These are phyloP conservation scores for Pilophorus perplexus DNA, from an alignment of 2,888 invertebrate genomes.

Conservation along the genomic window DNA sequence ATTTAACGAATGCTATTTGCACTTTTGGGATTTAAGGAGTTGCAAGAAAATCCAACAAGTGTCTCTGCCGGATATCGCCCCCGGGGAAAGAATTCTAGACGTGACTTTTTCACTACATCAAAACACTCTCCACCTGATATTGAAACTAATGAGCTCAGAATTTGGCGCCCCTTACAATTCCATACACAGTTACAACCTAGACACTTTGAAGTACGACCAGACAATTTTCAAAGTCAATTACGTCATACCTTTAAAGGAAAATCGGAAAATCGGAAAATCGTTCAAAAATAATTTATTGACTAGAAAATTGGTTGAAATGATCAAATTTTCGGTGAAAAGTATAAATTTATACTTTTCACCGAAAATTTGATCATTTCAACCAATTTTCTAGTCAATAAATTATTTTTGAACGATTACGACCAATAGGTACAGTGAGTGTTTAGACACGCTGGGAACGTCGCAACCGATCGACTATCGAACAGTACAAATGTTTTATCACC, in stretches of 20 bases:
- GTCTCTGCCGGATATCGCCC: background rate
- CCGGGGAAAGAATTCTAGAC: background rate
- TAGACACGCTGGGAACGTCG: background rate
- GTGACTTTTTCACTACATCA: conserved; percentile 2
- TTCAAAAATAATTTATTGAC: conserved; percentile 11
- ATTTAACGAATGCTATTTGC: conserved; percentile 26
- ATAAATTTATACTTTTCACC: conserved; percentile 42
- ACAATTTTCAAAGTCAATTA: conserved; percentile 33
- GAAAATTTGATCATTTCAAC: conserved; percentile 28
- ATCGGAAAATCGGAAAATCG: too few relatives aligned
- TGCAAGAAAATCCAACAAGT: background rate
- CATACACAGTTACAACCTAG: conserved; percentile 41
- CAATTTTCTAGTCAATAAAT: conserved; percentile 4
- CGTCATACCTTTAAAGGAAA: conserved; percentile 43
- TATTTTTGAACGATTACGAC: conserved; percentile 3
- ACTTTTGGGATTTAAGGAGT: conserved; percentile 45
- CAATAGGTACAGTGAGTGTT: background rate
- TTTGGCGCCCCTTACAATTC: background rate
- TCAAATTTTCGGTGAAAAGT: conserved; percentile 39
- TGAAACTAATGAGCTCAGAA: background rate
- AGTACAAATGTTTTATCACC: background rate
- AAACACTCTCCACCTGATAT: conserved; percentile 8
- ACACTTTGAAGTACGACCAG: conserved; percentile 38
- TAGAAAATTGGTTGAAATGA: conserved; percentile 17
- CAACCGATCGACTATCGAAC: background rate